These are phyloP conservation scores for Ctenosaura bakeri DNA, from an alignment of 2,797 vertebrate genomes.

Conservation along the genomic window DNA sequence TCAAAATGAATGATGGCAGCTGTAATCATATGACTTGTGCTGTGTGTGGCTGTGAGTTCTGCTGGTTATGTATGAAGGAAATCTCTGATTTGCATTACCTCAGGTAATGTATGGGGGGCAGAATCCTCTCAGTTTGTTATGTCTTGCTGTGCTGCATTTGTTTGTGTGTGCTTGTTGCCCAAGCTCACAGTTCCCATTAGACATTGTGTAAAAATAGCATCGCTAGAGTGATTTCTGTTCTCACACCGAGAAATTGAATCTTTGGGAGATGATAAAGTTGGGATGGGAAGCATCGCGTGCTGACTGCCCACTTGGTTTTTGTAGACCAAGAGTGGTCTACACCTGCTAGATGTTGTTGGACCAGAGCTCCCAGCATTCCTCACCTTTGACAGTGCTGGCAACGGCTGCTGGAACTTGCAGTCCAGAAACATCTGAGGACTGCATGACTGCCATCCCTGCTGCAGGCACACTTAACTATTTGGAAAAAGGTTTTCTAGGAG, in stretches of 20 bases:
- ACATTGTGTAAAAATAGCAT: neutral
- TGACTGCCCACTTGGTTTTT: accelerated
- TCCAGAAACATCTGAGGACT: too few relatives aligned
- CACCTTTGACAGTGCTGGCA: too few relatives aligned
- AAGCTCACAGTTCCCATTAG: neutral
- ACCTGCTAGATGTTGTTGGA: too few relatives aligned
- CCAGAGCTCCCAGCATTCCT: too few relatives aligned
- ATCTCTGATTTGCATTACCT: conserved; percentile 99
- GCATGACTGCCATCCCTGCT: too few relatives aligned
- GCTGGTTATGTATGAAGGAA: conserved; percentile 99
- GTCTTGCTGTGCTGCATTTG: neutral
- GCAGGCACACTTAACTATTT: neutral
- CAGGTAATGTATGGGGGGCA: conserved; percentile 84
- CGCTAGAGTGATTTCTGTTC: accelerated
- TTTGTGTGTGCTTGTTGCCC: neutral
- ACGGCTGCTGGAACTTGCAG: too few relatives aligned
- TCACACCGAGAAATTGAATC: neutral
- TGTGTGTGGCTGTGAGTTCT: conserved; percentile 98
- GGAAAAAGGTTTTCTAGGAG: neutral
- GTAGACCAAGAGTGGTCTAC: too few relatives aligned
- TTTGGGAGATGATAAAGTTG: neutral
- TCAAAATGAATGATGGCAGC: conserved; percentile 99
- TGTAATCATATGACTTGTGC: conserved; percentile 99
- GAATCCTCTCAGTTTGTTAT: neutral
- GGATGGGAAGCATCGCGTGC: accelerated